Conservation (phyloP, 2,113 vertebrate genomes). For the Microcebus griseorufus region DNA sequence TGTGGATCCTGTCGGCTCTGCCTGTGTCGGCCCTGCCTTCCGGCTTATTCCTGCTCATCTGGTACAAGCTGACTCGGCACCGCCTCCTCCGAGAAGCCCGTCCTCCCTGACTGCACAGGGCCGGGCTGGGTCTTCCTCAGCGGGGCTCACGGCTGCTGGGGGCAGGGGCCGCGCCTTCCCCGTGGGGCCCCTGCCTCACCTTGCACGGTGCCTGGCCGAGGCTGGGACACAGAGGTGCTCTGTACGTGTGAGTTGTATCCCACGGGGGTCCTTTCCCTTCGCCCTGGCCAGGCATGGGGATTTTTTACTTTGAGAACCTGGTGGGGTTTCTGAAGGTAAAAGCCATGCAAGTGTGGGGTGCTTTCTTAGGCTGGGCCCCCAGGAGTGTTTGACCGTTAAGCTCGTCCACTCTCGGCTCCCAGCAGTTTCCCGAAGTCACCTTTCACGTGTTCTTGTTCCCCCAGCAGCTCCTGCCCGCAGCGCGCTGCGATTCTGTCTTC, state of each 20-base stretch:
- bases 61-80: not conserved
- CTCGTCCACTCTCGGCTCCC: accelerated
- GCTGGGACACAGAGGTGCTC: not conserved
- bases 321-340: not conserved
- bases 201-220: not conserved
- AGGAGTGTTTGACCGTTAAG: not conserved
- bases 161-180: not conserved
- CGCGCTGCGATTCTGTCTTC: not conserved
- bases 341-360: not conserved
- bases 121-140: not conserved
- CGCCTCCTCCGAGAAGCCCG: not conserved
- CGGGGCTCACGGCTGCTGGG: not conserved
- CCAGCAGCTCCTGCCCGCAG: accelerated
- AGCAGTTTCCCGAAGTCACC: accelerated
- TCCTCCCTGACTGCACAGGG: not conserved
- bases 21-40: not conserved
- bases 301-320: not conserved
- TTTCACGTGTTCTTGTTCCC: accelerated
- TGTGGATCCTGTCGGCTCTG: not conserved
- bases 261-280: not conserved
- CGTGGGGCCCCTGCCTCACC: accelerated
- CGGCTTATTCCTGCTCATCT: not conserved
- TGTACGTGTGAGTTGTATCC: accelerated
- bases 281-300: accelerated
- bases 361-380: not conserved